Evolutionary conservation across 2,113 vertebrate genomes (phyloP).

Genomic region (Mormyrus iriodes): DNA sequence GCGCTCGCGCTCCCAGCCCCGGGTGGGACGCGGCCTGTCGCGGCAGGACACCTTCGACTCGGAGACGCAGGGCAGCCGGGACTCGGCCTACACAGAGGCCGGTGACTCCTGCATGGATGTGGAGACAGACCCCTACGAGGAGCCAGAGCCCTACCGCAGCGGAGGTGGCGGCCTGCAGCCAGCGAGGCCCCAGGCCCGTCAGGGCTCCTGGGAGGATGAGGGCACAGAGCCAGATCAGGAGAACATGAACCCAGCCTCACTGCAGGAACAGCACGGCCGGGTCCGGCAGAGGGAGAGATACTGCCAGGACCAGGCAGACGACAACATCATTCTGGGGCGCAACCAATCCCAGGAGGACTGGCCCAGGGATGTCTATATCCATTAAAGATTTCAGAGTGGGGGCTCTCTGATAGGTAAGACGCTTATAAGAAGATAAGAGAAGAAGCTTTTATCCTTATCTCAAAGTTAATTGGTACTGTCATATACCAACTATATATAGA

Average conservation of each 20-base stretch:
- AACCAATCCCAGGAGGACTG: constrained; percentile 79
- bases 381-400: constrained; percentile 52
- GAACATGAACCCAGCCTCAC: constrained; percentile 68
- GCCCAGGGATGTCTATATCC: constrained; percentile 83
- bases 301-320: constrained; percentile 65
- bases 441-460: neutral
- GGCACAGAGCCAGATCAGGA: constrained; percentile 77
- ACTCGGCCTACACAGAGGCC: constrained; percentile 86
- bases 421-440: neutral
- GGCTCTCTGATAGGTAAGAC: constrained; percentile 26
- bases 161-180: constrained; percentile 53
- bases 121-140: constrained; percentile 86
- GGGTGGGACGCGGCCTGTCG: constrained; percentile 66
- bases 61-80: constrained; percentile 81
- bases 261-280: constrained; percentile 57
- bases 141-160: constrained; percentile 63
- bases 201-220: constrained; percentile 77
- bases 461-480: neutral
- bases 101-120: constrained; percentile 87
- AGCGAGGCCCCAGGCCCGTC: constrained; percentile 61
- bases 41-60: constrained; percentile 89
- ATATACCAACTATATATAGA: neutral
- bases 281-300: constrained; percentile 78
- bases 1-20: constrained; percentile 55
- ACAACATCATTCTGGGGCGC: constrained; percentile 61